Evolutionary conservation across 2,888 invertebrate genomes (phyloP).

Genomic region (Cephus pulcher): DNA sequence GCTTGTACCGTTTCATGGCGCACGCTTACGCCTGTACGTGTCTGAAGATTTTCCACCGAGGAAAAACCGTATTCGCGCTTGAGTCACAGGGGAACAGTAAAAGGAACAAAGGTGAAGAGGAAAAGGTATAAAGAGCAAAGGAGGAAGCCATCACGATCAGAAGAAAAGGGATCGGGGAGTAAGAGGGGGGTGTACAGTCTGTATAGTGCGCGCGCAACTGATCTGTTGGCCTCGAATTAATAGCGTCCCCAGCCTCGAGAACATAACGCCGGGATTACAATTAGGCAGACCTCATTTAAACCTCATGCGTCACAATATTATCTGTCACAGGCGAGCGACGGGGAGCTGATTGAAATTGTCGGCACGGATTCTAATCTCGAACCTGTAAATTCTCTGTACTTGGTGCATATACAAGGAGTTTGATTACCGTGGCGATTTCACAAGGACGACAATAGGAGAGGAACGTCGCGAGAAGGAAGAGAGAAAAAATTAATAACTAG

Average conservation of each 20-base stretch:
- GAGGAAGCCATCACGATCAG: background rate
- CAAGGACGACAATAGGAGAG: background rate
- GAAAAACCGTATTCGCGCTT: background rate
- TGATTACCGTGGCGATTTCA: background rate
- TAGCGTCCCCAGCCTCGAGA: constrained; percentile 17
- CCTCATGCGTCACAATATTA: background rate
- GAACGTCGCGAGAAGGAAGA: background rate
- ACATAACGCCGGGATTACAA: constrained; percentile 17
- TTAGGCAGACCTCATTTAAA: constrained; percentile 1
- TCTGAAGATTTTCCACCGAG: background rate
- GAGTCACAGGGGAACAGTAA: background rate
- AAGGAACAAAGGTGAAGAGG: background rate
- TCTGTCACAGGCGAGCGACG: background rate
- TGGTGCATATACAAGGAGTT: background rate
- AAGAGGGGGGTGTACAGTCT: background rate
- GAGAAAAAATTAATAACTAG: background rate
- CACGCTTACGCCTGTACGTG: background rate
- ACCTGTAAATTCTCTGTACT: background rate
- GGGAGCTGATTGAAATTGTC: background rate
- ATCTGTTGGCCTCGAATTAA: constrained; percentile 23
- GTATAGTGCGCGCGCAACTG: constrained; percentile 13
- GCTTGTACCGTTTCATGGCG: background rate
- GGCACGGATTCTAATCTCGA: background rate
- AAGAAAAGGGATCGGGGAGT: background rate
- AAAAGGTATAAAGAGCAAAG: background rate